Conservation (phyloP, 2,797 vertebrate genomes). For the Danio tinwini region DNA sequence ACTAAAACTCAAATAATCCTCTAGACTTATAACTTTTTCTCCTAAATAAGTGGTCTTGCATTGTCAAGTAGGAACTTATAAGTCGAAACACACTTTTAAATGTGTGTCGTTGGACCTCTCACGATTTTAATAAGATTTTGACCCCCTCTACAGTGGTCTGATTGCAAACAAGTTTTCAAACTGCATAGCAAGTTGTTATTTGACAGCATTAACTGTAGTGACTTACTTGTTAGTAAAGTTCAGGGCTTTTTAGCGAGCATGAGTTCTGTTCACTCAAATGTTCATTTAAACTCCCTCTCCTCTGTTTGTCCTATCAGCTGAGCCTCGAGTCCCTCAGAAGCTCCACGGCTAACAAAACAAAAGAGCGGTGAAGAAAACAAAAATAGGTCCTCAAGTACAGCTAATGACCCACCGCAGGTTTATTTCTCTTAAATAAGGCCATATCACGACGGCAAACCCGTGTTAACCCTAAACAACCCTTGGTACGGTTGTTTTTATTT, state of each 20-base stretch:
- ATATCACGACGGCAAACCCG: not conserved
- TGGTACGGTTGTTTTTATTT: constrained; percentile 5
- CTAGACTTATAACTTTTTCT: not conserved
- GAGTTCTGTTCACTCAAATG: constrained; percentile 1
- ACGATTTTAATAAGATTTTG: too few relatives aligned
- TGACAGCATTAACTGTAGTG: constrained; percentile 21
- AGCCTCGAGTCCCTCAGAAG: constrained; percentile 54
- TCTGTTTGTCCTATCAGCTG: constrained; percentile 59
- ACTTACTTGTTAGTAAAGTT: not conserved
- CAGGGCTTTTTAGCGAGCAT: not conserved
- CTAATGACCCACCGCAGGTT: not conserved
- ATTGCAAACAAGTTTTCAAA: not conserved
- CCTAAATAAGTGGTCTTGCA: not conserved
- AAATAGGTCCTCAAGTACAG: not conserved
- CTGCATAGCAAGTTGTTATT: not conserved
- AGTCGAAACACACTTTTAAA: not conserved
- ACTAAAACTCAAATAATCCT: not conserved
- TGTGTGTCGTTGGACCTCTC: constrained; percentile 6
- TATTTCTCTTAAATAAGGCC: constrained; percentile 12
- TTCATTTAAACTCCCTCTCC: constrained; percentile 50
- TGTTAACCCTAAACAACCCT: constrained; percentile 25
- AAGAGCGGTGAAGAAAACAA: constrained; percentile 28
- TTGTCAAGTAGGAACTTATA: not conserved
- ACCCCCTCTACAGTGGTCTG: constrained; percentile 6
- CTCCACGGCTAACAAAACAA: constrained; percentile 60